Conservation (phyloP, 2,113 vertebrate genomes). For the Rafetus swinhoei region DNA sequence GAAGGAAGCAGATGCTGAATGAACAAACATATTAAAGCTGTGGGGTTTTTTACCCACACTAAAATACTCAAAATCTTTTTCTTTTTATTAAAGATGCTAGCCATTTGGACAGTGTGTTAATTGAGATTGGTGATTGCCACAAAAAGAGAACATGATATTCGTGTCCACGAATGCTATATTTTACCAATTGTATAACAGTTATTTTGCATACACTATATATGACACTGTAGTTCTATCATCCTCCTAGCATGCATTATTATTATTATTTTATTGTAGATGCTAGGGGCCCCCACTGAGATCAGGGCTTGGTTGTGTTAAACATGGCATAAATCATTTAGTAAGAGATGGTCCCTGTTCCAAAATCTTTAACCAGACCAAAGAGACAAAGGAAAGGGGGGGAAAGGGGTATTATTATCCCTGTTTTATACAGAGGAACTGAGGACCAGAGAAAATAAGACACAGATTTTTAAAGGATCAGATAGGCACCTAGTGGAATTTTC, state of each 20-base stretch:
- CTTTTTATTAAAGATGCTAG: background rate
- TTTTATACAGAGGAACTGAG: background rate
- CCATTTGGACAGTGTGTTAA: background rate
- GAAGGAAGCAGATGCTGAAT: conserved; percentile 36
- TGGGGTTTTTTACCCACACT: conserved; percentile 17
- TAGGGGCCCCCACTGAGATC: background rate
- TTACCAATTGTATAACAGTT: background rate
- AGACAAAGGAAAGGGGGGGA: background rate
- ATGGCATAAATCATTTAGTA: background rate
- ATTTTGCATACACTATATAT: background rate
- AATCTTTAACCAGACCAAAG: background rate
- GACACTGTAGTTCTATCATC: background rate
- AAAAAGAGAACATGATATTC: background rate
- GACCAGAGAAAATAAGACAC: background rate
- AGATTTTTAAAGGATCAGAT: background rate
- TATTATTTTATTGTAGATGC: background rate
- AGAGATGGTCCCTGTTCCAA: background rate
- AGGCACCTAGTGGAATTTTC: background rate
- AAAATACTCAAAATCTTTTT: background rate
- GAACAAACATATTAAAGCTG: conserved; percentile 16
- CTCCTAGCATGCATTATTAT: background rate
- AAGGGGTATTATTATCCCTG: background rate
- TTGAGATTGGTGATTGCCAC: background rate
- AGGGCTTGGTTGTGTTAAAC: accelerated
- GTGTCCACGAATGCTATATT: background rate